A percentile compares a stretch with the other conserved stretches of the same genome.
Evolutionary conservation across 2,113 vertebrate species (phyloP).

Genomic region (Gadus macrocephalus): DNA sequence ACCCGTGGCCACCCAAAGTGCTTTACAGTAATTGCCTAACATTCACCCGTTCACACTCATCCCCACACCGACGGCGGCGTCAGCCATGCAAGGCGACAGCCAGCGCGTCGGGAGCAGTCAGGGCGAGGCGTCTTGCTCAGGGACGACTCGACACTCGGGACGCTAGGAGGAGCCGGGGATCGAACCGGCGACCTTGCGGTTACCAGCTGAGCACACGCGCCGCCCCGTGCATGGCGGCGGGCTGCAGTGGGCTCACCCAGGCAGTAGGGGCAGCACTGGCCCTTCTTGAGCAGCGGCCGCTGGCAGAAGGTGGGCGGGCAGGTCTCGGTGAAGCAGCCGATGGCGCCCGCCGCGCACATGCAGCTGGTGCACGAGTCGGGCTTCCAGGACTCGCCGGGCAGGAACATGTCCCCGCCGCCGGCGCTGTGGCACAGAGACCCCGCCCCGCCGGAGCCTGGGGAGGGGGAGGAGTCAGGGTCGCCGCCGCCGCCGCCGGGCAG

Average conservation of each 20-base stretch:
- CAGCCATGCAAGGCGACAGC: too few relatives aligned
- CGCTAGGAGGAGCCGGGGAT: too few relatives aligned
- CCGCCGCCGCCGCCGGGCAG: background rate
- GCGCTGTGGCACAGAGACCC: conserved; percentile 72
- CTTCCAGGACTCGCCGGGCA: conserved; percentile 90
- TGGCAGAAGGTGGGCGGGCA: conserved; percentile 82
- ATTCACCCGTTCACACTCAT: too few relatives aligned
- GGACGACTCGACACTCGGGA: too few relatives aligned
- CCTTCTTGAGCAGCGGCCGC: conserved; percentile 83
- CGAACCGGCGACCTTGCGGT: too few relatives aligned
- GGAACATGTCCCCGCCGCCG: conserved; percentile 86
- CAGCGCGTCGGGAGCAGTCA: too few relatives aligned
- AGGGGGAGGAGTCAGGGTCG: conserved; percentile 70
- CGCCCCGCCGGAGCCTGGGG: conserved; percentile 62
- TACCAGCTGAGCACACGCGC: too few relatives aligned
- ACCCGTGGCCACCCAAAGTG: too few relatives aligned
- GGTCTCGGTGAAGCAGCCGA: conserved; percentile 85
- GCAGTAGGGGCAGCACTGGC: conserved; percentile 90
- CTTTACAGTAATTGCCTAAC: too few relatives aligned
- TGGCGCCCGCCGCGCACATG: conserved; percentile 79
- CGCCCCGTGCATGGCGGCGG: too few relatives aligned
- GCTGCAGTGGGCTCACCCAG: conserved; percentile 72
- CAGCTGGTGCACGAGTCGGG: conserved; percentile 88
- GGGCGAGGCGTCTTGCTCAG: too few relatives aligned
- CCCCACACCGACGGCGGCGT: too few relatives aligned